phyloP scores from a whole-genome alignment of 2,797 vertebrate genomes.

The Tachyglossus aculeatus region DNA sequence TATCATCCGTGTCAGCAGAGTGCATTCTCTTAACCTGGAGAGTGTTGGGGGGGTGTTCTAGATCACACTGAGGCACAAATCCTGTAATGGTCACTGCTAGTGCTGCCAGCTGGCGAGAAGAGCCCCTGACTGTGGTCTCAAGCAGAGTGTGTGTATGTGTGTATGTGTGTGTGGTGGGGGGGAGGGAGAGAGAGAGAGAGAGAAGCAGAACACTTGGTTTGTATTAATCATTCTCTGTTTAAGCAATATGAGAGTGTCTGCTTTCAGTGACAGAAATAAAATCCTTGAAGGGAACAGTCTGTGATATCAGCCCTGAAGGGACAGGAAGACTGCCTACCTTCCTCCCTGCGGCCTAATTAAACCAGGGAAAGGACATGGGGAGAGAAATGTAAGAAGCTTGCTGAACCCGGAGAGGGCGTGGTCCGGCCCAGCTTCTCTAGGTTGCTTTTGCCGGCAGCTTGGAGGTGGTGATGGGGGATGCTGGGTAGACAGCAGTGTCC shows the following conservation, averaged over 20 bases:
- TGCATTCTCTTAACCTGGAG: conserved; percentile 63
- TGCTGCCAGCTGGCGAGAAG: conserved; percentile 33
- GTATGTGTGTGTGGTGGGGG: conserved; percentile 32
- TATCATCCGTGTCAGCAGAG: conserved; percentile 61
- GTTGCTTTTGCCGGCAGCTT: conserved; percentile 17
- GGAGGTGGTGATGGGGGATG: fast-evolving
- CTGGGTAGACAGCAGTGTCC: too few relatives aligned
- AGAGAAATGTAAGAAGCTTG: conserved; percentile 83
- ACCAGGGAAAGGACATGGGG: conserved; percentile 75
- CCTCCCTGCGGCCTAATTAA: conserved; percentile 85
- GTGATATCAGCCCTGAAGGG: conserved; percentile 76
- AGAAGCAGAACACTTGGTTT: conserved; percentile 43
- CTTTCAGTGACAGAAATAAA: conserved; percentile 71
- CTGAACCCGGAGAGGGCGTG: conserved; percentile 82
- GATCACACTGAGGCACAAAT: conserved; percentile 47
- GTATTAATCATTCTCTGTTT: conserved; percentile 49
- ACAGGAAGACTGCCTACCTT: conserved; percentile 61
- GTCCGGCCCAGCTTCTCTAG: not conserved
- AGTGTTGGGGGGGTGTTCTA: conserved; percentile 55
- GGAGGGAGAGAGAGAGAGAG: conserved; percentile 37
- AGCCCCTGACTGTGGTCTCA: conserved; percentile 34
- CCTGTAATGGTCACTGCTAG: conserved; percentile 33
- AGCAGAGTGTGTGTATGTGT: conserved; percentile 28
- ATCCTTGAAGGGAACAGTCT: conserved; percentile 72
- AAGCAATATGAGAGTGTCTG: conserved; percentile 60